Conservation (phyloP, 1,140 invertebrate genomes). For the Harlomillsia oculata region DNA sequence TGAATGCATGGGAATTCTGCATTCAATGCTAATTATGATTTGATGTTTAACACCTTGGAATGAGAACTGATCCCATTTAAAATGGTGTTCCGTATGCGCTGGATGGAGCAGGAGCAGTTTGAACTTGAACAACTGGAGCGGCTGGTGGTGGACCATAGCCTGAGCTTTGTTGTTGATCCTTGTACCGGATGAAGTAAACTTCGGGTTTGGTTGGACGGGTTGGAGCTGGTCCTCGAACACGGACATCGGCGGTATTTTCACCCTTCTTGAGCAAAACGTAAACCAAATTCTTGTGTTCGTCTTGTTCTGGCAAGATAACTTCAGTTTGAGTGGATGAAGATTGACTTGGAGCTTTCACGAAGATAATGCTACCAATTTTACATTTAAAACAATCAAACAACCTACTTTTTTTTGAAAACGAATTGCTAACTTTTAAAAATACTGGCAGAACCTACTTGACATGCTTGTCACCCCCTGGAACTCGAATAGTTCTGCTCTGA, state of each 20-base stretch:
- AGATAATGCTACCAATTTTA: too few relatives aligned
- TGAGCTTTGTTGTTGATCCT: constrained; percentile 1
- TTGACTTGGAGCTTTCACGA: constrained; percentile 7
- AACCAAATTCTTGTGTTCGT: constrained; percentile 72
- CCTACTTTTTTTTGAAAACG: too few relatives aligned
- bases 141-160: neutral
- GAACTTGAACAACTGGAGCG: neutral
- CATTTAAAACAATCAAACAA: too few relatives aligned
- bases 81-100: neutral
- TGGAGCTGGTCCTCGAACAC: constrained; percentile 58
- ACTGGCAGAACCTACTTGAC: too few relatives aligned
- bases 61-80: neutral
- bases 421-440: too few relatives aligned
- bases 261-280: constrained; percentile 79
- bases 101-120: neutral
- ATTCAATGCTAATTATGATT: too few relatives aligned
- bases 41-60: too few relatives aligned
- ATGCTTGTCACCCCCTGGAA: constrained; percentile 20
- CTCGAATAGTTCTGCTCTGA: constrained; percentile 2
- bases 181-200: constrained; percentile 77
- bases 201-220: constrained; percentile 72
- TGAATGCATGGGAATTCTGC: neutral
- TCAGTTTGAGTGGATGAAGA: constrained; percentile 8
- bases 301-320: constrained; percentile 19
- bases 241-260: constrained; percentile 67